Evolutionary conservation across 2,888 invertebrate genomes (phyloP), one percentile per base, ranked within the genome.

Genomic region (Eudemis profundana): DNA sequence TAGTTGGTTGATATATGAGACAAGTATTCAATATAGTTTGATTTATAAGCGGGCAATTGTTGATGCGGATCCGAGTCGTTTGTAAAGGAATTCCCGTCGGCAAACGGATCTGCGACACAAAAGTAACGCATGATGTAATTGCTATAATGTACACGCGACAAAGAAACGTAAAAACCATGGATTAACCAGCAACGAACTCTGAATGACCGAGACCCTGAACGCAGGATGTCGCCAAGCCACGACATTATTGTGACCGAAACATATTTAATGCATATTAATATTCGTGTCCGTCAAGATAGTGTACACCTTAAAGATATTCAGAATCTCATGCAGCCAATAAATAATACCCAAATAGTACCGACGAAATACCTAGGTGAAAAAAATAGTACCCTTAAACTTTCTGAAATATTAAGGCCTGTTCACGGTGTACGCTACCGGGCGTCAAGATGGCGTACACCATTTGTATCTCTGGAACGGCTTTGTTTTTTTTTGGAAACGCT

Each of bases 51-150:
- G 15, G 21, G 46, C 51, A 49, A 63, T 59, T 14, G 47, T 17
- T 15, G 14, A 40, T 64, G 29, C 33, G 71, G 69, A 74, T 71
- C 71, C 73, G 69, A 68, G 54, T 68, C n/a, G 65, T 33, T 59
- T 72, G 74, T 73, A 70, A 63, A 19, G 85, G 85, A 71, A 82
- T 85, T 85, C 76, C 85, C 85, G 76, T 68, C 68, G 59, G 69
- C 64, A 81, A 79, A 79, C 85, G 85, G 85, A 86, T 81, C 82
- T 83, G 70, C 68, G 59, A 66, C 75, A 79, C 76, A 76, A 75
- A 79, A 78, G 76, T 74, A 51, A 72, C 70, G 70, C 70, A 74
- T 81, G 79, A 83, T 78, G 80, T 81, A 78, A 79, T 68, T 54
- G 67, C 68, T 57, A 61, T 57, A 64, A 68, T 61, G 60, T 54